Percentiles rank a stretch among this genome's conserved stretches.
Conservation (phyloP, 2,888 invertebrate species). For the Macropis europaea region DNA sequence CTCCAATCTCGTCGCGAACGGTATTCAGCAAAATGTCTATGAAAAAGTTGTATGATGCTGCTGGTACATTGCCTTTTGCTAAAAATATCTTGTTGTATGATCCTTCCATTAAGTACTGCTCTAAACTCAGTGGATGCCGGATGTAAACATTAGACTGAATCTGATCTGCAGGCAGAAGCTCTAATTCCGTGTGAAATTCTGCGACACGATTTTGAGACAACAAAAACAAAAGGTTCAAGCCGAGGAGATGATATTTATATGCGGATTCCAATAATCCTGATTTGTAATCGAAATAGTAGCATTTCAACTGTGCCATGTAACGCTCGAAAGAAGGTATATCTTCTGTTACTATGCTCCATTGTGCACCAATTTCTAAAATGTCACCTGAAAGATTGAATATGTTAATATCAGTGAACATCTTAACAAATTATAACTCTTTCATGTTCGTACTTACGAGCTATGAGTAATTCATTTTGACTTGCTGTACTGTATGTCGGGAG, state of each 20-base stretch:
- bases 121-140: slow-evolving; percentile 95
- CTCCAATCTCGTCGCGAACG: slow-evolving; percentile 97
- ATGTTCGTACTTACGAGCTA: slow-evolving; percentile 85
- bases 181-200: slow-evolving; percentile 98
- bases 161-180: slow-evolving; percentile 93
- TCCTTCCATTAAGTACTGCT: slow-evolving; percentile 99
- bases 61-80: slow-evolving; percentile 95
- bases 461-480: slow-evolving; percentile 89
- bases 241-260: slow-evolving; percentile 96
- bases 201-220: slow-evolving; percentile 97
- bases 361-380: slow-evolving; percentile 96
- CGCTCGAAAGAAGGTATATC: slow-evolving; percentile 98
- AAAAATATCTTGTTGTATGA: slow-evolving; percentile 95
- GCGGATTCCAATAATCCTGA: slow-evolving; percentile 93
- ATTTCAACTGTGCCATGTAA: slow-evolving; percentile 98
- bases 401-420: neutral
- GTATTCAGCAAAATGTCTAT: slow-evolving; percentile 98
- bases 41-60: slow-evolving; percentile 96
- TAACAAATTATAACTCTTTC: neutral
- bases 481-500: slow-evolving; percentile 90
- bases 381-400: slow-evolving; percentile 82
- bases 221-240: slow-evolving; percentile 95
- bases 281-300: slow-evolving; percentile 96
- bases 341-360: slow-evolving; percentile 95
- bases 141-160: slow-evolving; percentile 97